phyloP scores from a whole-genome alignment of 2,888 invertebrate species.

The Lydus trimaculatus region DNA sequence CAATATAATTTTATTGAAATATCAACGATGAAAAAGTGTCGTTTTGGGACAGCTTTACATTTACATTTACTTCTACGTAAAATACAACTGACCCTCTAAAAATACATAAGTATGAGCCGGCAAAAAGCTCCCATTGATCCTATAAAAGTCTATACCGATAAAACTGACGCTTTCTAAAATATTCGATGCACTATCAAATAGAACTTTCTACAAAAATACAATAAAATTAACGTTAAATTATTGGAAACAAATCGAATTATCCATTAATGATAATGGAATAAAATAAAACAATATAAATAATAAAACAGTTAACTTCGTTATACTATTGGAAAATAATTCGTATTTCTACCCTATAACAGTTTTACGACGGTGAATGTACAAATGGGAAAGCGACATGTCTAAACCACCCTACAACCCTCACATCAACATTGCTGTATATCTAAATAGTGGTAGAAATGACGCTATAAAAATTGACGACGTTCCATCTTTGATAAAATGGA shows the following conservation, averaged over 20 bases:
- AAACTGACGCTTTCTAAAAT: not conserved
- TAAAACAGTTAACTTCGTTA: not conserved
- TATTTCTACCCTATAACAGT: not conserved
- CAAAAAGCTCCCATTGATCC: conserved; percentile 1
- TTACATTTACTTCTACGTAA: not conserved
- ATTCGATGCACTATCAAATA: not conserved
- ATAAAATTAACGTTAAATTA: not conserved
- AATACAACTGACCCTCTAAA: conserved; percentile 5
- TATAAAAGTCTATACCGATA: conserved; percentile 12
- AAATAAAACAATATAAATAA: not conserved
- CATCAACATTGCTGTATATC: conserved; percentile 28
- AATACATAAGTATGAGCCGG: conserved; percentile 6
- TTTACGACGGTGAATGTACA: conserved; percentile 9
- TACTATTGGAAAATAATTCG: not conserved
- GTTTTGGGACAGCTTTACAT: not conserved
- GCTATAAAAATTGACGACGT: conserved; percentile 44
- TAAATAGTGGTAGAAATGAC: conserved; percentile 40
- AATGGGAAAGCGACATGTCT: conserved; percentile 9
- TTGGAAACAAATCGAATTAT: not conserved
- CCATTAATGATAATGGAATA: not conserved
- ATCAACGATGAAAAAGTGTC: conserved; percentile 1
- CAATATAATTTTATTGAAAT: not conserved
- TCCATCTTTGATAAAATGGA: conserved; percentile 35
- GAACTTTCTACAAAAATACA: not conserved
- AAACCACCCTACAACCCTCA: not conserved